phyloP scores from a whole-genome alignment of 2,888 invertebrate genomes.

The Caenorhabditis sp. region DNA sequence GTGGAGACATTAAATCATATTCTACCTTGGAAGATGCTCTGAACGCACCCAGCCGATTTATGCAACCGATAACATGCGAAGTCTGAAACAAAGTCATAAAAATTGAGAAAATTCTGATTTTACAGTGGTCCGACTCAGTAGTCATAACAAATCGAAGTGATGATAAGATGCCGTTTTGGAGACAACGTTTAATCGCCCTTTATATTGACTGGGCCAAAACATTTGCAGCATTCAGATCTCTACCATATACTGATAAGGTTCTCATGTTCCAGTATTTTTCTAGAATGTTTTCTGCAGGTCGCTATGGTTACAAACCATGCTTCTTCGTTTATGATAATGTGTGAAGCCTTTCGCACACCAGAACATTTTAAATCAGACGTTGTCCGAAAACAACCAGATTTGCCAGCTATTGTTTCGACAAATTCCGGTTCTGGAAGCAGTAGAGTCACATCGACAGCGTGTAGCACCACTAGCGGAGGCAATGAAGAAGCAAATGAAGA shows the following conservation, averaged over 20 bases:
- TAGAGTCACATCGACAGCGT: constrained; percentile 47
- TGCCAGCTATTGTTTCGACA: constrained; percentile 32
- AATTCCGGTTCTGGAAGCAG: constrained; percentile 59
- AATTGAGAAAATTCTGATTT: not conserved
- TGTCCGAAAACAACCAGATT: constrained; percentile 40
- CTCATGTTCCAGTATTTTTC: not conserved
- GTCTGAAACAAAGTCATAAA: constrained; percentile 29
- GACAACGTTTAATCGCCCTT: constrained; percentile 79
- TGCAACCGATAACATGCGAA: constrained; percentile 77
- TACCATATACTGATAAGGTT: constrained; percentile 81
- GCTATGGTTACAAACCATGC: constrained; percentile 82
- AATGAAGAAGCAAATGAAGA: constrained; percentile 32
- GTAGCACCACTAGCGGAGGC: constrained; percentile 15
- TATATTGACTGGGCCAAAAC: constrained; percentile 83
- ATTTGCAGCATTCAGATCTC: constrained; percentile 77
- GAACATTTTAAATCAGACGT: constrained; percentile 73
- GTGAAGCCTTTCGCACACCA: constrained; percentile 82
- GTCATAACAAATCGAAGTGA: constrained; percentile 69
- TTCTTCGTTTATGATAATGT: constrained; percentile 82
- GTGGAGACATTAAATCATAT: constrained; percentile 74
- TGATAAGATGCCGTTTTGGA: constrained; percentile 82
- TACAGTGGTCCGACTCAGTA: constrained; percentile 78
- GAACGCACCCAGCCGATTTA: constrained; percentile 76
- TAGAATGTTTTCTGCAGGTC: constrained; percentile 66
- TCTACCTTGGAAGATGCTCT: constrained; percentile 78